Conservation (phyloP, 2,888 invertebrate species). For the Tipula vernalis region DNA sequence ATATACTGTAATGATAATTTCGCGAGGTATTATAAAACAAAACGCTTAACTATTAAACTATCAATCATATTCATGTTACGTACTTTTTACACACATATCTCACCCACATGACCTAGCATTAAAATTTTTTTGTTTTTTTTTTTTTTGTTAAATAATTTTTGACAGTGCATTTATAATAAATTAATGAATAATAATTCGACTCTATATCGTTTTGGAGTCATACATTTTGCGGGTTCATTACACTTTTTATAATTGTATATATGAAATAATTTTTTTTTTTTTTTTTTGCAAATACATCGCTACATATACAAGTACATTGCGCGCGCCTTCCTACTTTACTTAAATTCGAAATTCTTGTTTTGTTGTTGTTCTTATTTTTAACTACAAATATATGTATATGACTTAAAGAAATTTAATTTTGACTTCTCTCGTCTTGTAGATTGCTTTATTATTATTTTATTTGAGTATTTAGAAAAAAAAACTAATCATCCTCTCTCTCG, state of each 20-base stretch:
- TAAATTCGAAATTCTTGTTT: background rate
- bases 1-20: background rate
- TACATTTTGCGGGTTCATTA: background rate
- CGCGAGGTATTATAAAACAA: too few relatives aligned
- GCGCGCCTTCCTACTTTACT: background rate
- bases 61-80: background rate
- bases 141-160: background rate
- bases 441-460: background rate
- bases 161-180: background rate
- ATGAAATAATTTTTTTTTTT: too few relatives aligned
- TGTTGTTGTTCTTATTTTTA: background rate
- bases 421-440: background rate
- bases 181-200: background rate
- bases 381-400: background rate
- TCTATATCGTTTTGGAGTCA: background rate
- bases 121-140: background rate
- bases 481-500: background rate
- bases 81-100: background rate
- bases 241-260: background rate
- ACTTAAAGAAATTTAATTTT: background rate
- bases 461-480: background rate
- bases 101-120: constrained; percentile 4
- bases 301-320: background rate
- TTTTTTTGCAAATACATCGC: background rate
- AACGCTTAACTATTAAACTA: background rate